Evolutionary conservation across 2,888 invertebrate genomes (phyloP).

Genomic region (Metallyticus violacea): DNA sequence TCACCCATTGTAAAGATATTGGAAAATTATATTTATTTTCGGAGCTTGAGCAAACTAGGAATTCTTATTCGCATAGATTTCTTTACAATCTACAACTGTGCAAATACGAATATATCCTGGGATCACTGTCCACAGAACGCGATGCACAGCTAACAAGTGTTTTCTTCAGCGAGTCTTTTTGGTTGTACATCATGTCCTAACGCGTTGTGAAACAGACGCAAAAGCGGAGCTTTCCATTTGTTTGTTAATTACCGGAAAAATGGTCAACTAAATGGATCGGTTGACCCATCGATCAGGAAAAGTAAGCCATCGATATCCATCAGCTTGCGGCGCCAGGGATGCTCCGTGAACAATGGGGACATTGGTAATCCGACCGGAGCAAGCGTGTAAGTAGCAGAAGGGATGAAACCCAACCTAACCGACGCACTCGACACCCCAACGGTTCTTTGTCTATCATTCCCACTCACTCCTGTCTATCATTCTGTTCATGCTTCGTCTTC

Average conservation of each 20-base stretch:
- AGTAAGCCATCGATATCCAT: neutral
- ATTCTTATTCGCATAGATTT: too few relatives aligned
- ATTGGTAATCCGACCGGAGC: neutral
- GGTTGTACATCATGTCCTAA: too few relatives aligned
- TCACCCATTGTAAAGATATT: too few relatives aligned
- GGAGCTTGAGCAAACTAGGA: too few relatives aligned
- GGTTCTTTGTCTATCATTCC: neutral
- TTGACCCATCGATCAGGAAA: neutral
- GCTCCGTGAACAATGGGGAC: neutral
- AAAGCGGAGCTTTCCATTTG: neutral
- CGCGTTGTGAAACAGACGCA: neutral
- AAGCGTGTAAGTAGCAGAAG: neutral
- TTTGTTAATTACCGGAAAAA: neutral
- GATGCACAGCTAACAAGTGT: neutral
- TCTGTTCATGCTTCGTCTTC: neutral
- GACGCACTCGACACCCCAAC: neutral
- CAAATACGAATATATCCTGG: too few relatives aligned
- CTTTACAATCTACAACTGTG: too few relatives aligned
- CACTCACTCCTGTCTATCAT: neutral
- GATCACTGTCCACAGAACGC: neutral
- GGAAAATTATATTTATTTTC: too few relatives aligned
- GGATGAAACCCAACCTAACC: neutral
- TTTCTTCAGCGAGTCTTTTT: too few relatives aligned
- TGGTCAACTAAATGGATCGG: neutral
- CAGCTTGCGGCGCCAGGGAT: too few relatives aligned